Conservation (phyloP, 2,113 vertebrate genomes). For the Grantiella picta region DNA sequence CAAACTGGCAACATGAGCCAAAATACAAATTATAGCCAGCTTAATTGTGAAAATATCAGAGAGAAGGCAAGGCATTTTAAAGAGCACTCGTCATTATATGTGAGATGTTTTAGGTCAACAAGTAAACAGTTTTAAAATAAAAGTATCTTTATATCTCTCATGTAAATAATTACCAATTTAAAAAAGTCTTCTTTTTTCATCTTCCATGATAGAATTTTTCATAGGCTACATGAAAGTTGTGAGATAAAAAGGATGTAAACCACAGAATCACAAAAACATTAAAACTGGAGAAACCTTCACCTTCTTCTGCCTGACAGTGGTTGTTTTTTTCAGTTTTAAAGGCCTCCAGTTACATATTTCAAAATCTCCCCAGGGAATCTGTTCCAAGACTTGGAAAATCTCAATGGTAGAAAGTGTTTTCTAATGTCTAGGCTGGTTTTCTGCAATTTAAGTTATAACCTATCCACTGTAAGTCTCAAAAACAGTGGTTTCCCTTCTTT, state of each 20-base stretch:
- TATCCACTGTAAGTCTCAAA: not conserved
- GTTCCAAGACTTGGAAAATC: not conserved
- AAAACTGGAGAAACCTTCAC: not conserved
- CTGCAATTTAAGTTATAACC: not conserved
- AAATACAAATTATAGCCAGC: not conserved
- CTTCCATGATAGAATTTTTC: not conserved
- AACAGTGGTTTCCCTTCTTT: not conserved
- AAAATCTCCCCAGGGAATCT: not conserved
- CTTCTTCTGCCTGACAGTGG: not conserved
- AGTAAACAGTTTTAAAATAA: not conserved
- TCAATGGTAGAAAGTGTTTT: not conserved
- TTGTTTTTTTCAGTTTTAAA: not conserved
- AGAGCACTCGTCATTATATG: not conserved
- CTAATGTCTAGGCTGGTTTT: not conserved
- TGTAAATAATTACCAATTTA: not conserved
- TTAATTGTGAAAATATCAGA: not conserved
- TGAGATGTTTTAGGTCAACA: not conserved
- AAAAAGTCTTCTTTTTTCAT: not conserved
- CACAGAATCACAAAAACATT: not conserved
- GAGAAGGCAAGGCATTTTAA: not conserved
- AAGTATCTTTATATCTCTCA: not conserved
- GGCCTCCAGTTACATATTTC: not conserved
- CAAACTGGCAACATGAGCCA: not conserved
- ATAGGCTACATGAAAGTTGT: not conserved
- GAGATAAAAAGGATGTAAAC: not conserved